Evolutionary conservation across 2,888 invertebrate genomes (phyloP).

Genomic region (Mythimna loreyi): DNA sequence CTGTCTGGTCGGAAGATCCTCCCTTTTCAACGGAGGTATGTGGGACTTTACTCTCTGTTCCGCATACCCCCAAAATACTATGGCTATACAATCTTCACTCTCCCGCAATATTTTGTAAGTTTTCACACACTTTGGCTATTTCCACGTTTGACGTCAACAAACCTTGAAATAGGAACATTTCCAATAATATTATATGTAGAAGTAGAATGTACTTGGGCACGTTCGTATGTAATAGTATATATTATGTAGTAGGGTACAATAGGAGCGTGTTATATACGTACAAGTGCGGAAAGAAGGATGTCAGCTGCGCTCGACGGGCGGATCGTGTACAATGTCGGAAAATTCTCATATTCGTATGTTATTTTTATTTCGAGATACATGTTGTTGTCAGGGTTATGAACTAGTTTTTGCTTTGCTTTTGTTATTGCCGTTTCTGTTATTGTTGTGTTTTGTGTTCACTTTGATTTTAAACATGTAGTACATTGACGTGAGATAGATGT

Average conservation of each 20-base stretch:
- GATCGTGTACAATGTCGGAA: constrained; percentile 18
- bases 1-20: no score
- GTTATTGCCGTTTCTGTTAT: not conserved
- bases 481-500: no score
- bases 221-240: constrained; percentile 18
- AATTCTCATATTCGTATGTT: constrained; percentile 5
- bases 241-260: not conserved
- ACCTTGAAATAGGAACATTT: constrained; percentile 39
- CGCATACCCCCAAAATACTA: no score
- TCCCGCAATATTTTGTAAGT: constrained; percentile 1
- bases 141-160: constrained; percentile 44
- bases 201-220: constrained; percentile 5
- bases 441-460: not conserved
- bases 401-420: not conserved
- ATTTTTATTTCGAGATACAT: constrained; percentile 14
- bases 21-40: no score
- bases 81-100: not conserved
- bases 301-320: constrained; percentile 35
- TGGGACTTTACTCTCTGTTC: no score
- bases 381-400: constrained; percentile 1
- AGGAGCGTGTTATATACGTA: constrained; percentile 7
- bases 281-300: constrained; percentile 22
- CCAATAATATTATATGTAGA: constrained; percentile 17
- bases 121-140: constrained; percentile 8
- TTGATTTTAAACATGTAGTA: no score